Percentiles rank a stretch among this genome's conserved stretches.
Conservation (phyloP, 2,797 vertebrate genomes). For the Apogon hyalosoma region DNA sequence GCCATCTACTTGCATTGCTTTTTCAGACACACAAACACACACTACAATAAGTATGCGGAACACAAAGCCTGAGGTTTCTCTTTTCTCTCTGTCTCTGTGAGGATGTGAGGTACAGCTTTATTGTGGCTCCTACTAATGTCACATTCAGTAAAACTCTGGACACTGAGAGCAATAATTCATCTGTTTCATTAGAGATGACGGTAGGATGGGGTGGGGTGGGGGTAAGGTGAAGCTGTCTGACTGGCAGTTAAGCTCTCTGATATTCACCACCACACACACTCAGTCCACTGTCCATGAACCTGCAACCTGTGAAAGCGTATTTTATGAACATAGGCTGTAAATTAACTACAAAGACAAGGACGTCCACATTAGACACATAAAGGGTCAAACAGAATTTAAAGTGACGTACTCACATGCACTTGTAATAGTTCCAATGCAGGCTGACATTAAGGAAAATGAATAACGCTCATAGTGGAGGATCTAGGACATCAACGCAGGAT, state of each 20-base stretch:
- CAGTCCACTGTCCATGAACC: slow-evolving; percentile 36
- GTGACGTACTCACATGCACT: slow-evolving; percentile 3
- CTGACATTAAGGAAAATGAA: neutral
- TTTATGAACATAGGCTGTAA: slow-evolving; percentile 40
- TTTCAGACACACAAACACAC: slow-evolving; percentile 13
- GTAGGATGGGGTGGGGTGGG: slow-evolving; percentile 11
- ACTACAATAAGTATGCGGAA: slow-evolving; percentile 9
- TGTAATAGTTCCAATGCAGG: slow-evolving; percentile 14
- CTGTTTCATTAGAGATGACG: slow-evolving; percentile 67
- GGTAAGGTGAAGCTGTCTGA: slow-evolving; percentile 18
- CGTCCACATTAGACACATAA: slow-evolving; percentile 22
- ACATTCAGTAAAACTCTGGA: slow-evolving; percentile 48
- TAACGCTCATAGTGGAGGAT: too few relatives aligned
- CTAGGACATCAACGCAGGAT: too few relatives aligned
- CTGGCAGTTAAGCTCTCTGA: slow-evolving; percentile 23
- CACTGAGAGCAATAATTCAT: slow-evolving; percentile 63
- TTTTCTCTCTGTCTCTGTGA: neutral
- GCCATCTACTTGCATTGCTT: slow-evolving; percentile 8
- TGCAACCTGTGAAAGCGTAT: slow-evolving; percentile 38
- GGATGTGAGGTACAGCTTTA: slow-evolving; percentile 32
- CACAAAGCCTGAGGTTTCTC: slow-evolving; percentile 19
- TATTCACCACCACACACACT: slow-evolving; percentile 41
- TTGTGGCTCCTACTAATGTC: slow-evolving; percentile 48
- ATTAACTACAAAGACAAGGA: slow-evolving; percentile 41
- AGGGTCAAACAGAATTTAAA: slow-evolving; percentile 49